Conservation (phyloP, 1,140 invertebrate species). For the Saccostrea glomerata region DNA sequence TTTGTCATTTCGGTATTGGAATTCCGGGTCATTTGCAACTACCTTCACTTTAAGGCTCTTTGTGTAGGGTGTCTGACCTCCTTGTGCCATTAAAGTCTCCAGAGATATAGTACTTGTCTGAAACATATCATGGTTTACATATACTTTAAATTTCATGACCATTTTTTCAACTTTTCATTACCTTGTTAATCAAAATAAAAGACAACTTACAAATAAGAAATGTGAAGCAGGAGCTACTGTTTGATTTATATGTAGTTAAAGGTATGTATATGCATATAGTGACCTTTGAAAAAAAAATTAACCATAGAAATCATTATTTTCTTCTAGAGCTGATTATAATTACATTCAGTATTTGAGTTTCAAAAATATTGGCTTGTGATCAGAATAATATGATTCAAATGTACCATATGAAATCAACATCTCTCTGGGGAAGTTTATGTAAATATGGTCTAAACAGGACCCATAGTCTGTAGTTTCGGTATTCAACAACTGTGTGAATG, state of each 20-base stretch:
- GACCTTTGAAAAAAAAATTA: background rate
- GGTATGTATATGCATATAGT: background rate
- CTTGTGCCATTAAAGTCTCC: background rate
- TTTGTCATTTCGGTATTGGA: background rate
- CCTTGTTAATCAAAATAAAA: no score
- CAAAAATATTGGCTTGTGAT: conserved; percentile 50
- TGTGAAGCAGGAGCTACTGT: background rate
- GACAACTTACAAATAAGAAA: background rate
- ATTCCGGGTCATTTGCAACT: background rate
- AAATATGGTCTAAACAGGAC: conserved; percentile 54
- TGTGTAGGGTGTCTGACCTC: background rate
- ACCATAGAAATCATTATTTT: background rate
- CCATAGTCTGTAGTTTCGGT: conserved; percentile 51
- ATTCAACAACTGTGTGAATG: conserved; percentile 17
- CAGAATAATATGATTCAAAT: conserved; percentile 52
- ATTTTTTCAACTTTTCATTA: no score
- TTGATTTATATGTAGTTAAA: background rate
- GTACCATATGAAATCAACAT: conserved; percentile 25
- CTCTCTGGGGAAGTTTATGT: conserved; percentile 15
- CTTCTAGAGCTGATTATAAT: background rate
- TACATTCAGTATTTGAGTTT: background rate
- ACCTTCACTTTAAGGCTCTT: background rate
- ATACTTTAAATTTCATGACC: background rate
- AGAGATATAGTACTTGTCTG: background rate
- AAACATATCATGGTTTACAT: background rate